Conservation (phyloP, 1,140 invertebrate genomes). For the Caenorhabditis latens region DNA sequence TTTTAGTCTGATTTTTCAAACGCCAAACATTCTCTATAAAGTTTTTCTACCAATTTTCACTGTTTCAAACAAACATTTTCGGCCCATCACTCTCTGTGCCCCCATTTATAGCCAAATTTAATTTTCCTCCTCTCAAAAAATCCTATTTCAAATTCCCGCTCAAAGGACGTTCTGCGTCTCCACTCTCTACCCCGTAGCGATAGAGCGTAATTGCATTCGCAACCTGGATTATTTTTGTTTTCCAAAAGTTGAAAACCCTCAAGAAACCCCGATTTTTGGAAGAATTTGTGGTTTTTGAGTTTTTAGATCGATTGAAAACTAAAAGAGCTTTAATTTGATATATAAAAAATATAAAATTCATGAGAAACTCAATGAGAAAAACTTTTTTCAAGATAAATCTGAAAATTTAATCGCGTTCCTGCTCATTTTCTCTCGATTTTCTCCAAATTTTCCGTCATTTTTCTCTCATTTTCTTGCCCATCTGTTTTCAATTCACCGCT, state of each 20-base stretch:
- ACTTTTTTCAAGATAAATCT: too few relatives aligned
- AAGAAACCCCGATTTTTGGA: background rate
- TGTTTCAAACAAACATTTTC: too few relatives aligned
- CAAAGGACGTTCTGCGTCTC: background rate
- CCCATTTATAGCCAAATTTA: too few relatives aligned
- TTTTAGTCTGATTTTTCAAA: too few relatives aligned
- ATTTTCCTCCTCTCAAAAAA: background rate
- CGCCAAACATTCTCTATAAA: too few relatives aligned
- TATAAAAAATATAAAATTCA: too few relatives aligned
- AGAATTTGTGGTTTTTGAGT: background rate
- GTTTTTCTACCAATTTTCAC: too few relatives aligned
- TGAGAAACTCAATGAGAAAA: too few relatives aligned
- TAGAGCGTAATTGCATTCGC: background rate
- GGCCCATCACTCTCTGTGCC: too few relatives aligned
- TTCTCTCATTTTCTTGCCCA: background rate
- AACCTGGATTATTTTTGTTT: constrained; percentile 6
- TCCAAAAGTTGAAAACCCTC: background rate
- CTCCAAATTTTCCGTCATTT: background rate
- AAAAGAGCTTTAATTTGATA: too few relatives aligned
- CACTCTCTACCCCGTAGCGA: background rate
- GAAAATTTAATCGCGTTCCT: too few relatives aligned
- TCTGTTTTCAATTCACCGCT: constrained; percentile 21
- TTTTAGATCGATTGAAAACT: background rate
- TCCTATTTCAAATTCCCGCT: background rate
- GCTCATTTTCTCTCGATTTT: background rate